Evolutionary conservation across 2,113 vertebrate genomes (phyloP), one percentile per base, ranked within the genome.

Genomic region (Silurus glanis): DNA sequence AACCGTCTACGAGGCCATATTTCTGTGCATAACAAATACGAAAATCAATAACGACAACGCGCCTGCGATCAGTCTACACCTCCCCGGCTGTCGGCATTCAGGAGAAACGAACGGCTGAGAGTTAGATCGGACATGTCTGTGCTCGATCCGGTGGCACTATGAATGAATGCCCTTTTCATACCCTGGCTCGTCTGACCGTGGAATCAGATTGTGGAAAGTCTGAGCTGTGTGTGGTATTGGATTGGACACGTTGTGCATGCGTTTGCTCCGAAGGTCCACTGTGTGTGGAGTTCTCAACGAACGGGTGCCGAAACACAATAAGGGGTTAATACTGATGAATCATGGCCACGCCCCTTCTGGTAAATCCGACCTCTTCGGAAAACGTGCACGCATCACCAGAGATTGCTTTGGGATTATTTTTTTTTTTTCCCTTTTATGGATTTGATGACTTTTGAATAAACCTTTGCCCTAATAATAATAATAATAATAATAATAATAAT

Each of bases 311-410:
- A 0, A 53, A 53, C 45, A 53, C 61, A 9, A 23, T 45, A 84
- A 86, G 62, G 76, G 64, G 74, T 85, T 80, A 64, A 80, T 14
- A 17, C 25, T 59, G 53, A 86, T 72, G 85, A 86, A 49, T 71
- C 78, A 71, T 12, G 9, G 56, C 59, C 62, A 17, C 62, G 59
- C 61, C 51, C 14, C 49, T 72, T 80, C 62, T 71, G 78, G 66
- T 86, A 86, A 81, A 72, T 59, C 9, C 53, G 13, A 49, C 64
- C 76, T 72, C 45, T 72, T 81, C 85, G 49, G 21, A 81, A 80
- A 66, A 85, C 51, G 61, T 37, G 21, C 53, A 61, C n/a, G 53
- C 21, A 58, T 71, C 53, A 80, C n/a, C 2, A 37, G 37, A 37
- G 37, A 9, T 1, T 56, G 37, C 10, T 58, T 61, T 47, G 71